These are phyloP conservation scores for Microtus ochrogaster DNA, from an alignment of 2,113 vertebrate species.

Conservation along the genomic window DNA sequence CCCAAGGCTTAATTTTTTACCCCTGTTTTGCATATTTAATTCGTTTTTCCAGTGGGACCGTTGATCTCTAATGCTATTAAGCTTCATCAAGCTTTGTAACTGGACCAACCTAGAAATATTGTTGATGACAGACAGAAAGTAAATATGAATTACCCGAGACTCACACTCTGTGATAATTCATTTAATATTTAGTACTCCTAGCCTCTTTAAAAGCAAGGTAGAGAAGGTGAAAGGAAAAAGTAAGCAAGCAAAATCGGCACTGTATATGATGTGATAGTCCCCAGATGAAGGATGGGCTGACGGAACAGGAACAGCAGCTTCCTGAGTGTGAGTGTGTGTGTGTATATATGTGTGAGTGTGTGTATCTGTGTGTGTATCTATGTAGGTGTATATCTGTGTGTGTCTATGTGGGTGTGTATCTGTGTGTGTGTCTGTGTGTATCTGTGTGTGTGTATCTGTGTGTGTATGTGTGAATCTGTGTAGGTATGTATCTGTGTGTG, in stretches of 20 bases:
- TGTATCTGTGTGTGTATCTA: no score
- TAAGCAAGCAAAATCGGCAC: neutral
- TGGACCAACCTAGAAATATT: conserved; percentile 30
- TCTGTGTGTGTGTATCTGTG: neutral
- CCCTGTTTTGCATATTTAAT: conserved; percentile 45
- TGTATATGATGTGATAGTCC: neutral
- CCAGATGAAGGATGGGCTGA: neutral
- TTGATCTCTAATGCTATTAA: conserved; percentile 52
- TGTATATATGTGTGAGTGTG: no score
- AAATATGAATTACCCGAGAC: neutral
- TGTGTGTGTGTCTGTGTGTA: neutral
- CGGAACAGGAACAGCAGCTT: neutral
- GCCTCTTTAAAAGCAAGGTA: conserved; percentile 12
- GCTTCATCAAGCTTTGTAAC: neutral
- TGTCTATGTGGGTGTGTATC: no score
- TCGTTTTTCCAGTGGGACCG: neutral
- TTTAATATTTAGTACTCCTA: conserved; percentile 46
- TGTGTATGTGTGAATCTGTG: neutral
- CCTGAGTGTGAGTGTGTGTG: neutral
- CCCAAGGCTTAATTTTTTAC: conserved; percentile 53
- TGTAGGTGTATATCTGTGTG: no score
- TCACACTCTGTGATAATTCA: conserved; percentile 45
- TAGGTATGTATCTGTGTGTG: no score
- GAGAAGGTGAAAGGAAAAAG: neutral
- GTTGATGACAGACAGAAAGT: neutral